phyloP scores from a whole-genome alignment of 2,888 invertebrate species.

The Seladonia tumulorum region DNA sequence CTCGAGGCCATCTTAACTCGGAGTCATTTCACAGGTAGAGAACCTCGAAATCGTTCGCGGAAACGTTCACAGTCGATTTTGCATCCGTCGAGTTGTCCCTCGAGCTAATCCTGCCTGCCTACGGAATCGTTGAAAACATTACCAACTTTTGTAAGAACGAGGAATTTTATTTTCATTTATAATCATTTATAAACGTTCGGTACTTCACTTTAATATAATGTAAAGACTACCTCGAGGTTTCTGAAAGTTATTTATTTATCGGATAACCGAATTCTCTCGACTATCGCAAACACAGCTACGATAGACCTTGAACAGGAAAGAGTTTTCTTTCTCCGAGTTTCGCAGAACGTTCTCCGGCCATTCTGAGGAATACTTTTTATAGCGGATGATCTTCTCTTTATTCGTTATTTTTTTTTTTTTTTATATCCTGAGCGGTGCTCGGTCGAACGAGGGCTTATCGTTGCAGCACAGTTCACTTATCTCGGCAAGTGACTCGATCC shows the following conservation, averaged over 20 bases:
- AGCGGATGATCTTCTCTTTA: constrained; percentile 6
- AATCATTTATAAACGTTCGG: too few species aligned
- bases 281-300: background rate
- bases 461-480: constrained; percentile 13
- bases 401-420: constrained; percentile 11
- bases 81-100: background rate
- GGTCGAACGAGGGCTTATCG: constrained; percentile 10
- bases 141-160: background rate
- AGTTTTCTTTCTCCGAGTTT: background rate
- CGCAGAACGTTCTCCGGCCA: background rate
- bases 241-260: background rate
- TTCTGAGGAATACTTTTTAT: constrained; percentile 10
- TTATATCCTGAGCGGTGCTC: background rate
- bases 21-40: constrained; percentile 21
- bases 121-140: background rate
- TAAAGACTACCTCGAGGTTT: too few species aligned
- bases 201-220: too few species aligned
- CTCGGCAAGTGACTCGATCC: constrained; percentile 5
- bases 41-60: background rate
- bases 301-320: background rate
- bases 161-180: too few species aligned
- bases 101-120: background rate
- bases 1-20: background rate
- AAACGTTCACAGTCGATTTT: background rate
- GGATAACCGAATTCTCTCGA: background rate